A percentile compares a stretch with the other conserved stretches of the same genome.
Conservation (phyloP, 1,140 invertebrate species). For the Bombus confusus region DNA sequence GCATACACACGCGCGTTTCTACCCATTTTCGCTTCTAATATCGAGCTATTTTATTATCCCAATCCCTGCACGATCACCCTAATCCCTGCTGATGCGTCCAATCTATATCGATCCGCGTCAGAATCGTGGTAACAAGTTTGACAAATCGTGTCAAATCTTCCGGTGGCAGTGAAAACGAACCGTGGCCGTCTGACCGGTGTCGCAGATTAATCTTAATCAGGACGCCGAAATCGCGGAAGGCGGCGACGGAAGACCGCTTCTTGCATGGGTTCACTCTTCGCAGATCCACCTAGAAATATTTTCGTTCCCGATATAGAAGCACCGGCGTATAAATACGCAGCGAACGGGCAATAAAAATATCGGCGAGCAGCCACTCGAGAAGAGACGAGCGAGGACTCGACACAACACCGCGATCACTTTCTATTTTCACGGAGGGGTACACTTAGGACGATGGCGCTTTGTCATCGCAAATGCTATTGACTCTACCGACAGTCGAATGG, state of each 20-base stretch:
- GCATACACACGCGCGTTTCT: not conserved
- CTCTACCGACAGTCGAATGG: too few relatives aligned
- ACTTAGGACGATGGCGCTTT: not conserved
- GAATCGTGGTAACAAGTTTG: slow-evolving; percentile 38
- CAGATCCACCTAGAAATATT: slow-evolving; percentile 67
- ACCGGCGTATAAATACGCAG: slow-evolving; percentile 62
- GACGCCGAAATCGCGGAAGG: slow-evolving; percentile 20
- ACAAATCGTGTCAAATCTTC: slow-evolving; percentile 52
- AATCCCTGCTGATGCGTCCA: not conserved
- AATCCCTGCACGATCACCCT: not conserved
- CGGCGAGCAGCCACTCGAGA: slow-evolving; percentile 29
- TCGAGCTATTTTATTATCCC: not conserved
- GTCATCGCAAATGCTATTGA: not conserved
- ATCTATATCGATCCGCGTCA: not conserved
- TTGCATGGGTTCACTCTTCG: slow-evolving; percentile 2
- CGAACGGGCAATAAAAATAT: slow-evolving; percentile 69
- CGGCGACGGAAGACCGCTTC: not conserved
- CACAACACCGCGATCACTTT: not conserved
- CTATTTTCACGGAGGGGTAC: not conserved
- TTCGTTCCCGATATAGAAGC: slow-evolving; percentile 68
- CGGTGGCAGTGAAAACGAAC: slow-evolving; percentile 37
- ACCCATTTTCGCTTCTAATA: not conserved
- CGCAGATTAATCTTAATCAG: slow-evolving; percentile 52
- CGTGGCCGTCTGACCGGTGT: slow-evolving; percentile 14
- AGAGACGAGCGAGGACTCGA: not conserved